phyloP scores from a whole-genome alignment of 2,888 invertebrate species.

The Chromoteleia sp. region DNA sequence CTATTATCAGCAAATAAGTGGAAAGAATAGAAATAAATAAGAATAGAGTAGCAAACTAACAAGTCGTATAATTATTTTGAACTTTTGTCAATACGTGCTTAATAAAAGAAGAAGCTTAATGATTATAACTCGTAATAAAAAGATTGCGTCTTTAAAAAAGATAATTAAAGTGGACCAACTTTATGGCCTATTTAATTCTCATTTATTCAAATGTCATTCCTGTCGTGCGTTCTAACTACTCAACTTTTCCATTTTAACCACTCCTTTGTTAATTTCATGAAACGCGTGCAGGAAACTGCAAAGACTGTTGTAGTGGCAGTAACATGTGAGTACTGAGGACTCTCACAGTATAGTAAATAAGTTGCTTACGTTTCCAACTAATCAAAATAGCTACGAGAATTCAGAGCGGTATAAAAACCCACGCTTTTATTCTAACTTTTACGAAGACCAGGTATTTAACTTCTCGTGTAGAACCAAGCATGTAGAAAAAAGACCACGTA shows the following conservation, averaged over 20 bases:
- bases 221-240: slow-evolving; percentile 50
- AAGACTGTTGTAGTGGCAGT: slow-evolving; percentile 46
- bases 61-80: no score
- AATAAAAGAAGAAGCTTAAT: not conserved
- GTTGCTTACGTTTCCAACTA: slow-evolving; percentile 62
- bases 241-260: slow-evolving; percentile 62
- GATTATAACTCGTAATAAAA: slow-evolving; percentile 6
- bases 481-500: slow-evolving; percentile 20
- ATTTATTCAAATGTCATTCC: slow-evolving; percentile 53
- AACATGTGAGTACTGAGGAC: slow-evolving; percentile 58
- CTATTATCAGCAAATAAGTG: no score
- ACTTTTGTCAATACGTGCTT: not conserved
- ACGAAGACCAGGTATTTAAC: slow-evolving; percentile 24
- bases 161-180: slow-evolving; percentile 51
- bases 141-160: slow-evolving; percentile 13
- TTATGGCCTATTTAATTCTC: slow-evolving; percentile 54
- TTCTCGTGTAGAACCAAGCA: slow-evolving; percentile 8
- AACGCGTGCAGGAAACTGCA: slow-evolving; percentile 43
- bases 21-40: not conserved
- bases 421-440: slow-evolving; percentile 64
- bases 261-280: slow-evolving; percentile 62
- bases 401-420: slow-evolving; percentile 48
- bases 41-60: no score
- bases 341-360: slow-evolving; percentile 55
- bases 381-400: slow-evolving; percentile 62